Conservation (phyloP, 1,140 invertebrate genomes). For the Hydropsyche tenuis region DNA sequence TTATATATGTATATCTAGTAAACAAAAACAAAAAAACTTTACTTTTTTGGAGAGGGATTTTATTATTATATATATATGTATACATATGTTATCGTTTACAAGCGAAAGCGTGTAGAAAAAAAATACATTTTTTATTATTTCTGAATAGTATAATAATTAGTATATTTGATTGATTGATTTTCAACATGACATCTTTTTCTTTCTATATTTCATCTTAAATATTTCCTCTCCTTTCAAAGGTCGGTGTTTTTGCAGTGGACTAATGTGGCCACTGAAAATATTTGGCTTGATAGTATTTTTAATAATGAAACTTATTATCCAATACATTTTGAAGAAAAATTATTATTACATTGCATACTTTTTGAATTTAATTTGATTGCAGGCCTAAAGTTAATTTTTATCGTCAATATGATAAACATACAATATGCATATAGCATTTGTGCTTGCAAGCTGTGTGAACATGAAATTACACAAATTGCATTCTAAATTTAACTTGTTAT, state of each 20-base stretch:
- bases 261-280: slow-evolving; percentile 41
- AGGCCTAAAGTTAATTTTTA: slow-evolving; percentile 7
- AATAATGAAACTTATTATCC: slow-evolving; percentile 44
- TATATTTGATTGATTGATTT: slow-evolving; percentile 39
- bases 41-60: slow-evolving; percentile 47
- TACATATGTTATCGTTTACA: slow-evolving; percentile 33
- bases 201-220: slow-evolving; percentile 11
- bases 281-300: slow-evolving; percentile 49
- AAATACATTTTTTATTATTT: slow-evolving; percentile 42
- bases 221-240: slow-evolving; percentile 27
- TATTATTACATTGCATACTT: slow-evolving; percentile 23
- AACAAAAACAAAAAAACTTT: slow-evolving; percentile 40
- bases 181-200: slow-evolving; percentile 33
- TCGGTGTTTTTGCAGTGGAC: slow-evolving; percentile 42
- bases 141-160: slow-evolving; percentile 40
- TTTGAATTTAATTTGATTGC: slow-evolving; percentile 24
- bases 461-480: slow-evolving; percentile 19
- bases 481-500: slow-evolving; percentile 36
- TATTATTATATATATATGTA: slow-evolving; percentile 33
- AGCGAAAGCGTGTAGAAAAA: slow-evolving; percentile 25
- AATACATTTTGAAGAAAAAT: slow-evolving; percentile 45
- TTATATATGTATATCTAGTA: slow-evolving; percentile 43
- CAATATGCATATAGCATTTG: slow-evolving; percentile 10
- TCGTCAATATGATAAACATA: slow-evolving; percentile 37
- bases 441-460: slow-evolving; percentile 29